phyloP scores from a whole-genome alignment of 2,113 vertebrate species.

The Furnarius figulus region DNA sequence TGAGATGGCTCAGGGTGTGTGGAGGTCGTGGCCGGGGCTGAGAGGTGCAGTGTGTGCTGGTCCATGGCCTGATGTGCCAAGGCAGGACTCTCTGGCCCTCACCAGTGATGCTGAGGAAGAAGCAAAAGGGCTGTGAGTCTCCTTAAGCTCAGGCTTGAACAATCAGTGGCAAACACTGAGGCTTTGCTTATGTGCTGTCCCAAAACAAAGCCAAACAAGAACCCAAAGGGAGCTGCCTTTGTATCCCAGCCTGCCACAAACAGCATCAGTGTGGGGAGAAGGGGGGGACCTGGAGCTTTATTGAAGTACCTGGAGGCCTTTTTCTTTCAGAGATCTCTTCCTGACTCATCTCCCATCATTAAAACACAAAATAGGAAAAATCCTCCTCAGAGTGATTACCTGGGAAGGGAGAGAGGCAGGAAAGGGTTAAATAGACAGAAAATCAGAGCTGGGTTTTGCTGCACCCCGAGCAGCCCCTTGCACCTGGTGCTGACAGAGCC shows the following conservation, averaged over 20 bases:
- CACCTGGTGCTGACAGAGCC: background rate
- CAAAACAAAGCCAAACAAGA: background rate
- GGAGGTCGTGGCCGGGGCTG: background rate
- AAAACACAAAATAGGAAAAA: background rate
- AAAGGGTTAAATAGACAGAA: background rate
- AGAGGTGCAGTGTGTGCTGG: background rate
- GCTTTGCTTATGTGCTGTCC: background rate
- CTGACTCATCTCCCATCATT: background rate
- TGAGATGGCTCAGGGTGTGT: accelerated
- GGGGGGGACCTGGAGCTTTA: background rate
- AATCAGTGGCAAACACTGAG: background rate
- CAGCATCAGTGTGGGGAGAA: accelerated
- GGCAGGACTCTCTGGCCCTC: background rate
- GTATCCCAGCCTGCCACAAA: background rate
- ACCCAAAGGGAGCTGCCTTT: background rate
- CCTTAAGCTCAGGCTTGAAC: background rate
- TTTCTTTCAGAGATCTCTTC: background rate
- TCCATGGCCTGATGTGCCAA: background rate
- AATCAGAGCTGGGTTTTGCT: background rate
- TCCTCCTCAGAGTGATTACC: background rate
- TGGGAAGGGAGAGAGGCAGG: background rate
- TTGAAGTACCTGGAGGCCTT: background rate
- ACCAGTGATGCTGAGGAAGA: background rate
- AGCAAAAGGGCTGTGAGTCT: background rate
- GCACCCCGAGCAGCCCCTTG: background rate